phyloP scores from a whole-genome alignment of 2,113 vertebrate species.

The Corythoichthys haematopterus region DNA sequence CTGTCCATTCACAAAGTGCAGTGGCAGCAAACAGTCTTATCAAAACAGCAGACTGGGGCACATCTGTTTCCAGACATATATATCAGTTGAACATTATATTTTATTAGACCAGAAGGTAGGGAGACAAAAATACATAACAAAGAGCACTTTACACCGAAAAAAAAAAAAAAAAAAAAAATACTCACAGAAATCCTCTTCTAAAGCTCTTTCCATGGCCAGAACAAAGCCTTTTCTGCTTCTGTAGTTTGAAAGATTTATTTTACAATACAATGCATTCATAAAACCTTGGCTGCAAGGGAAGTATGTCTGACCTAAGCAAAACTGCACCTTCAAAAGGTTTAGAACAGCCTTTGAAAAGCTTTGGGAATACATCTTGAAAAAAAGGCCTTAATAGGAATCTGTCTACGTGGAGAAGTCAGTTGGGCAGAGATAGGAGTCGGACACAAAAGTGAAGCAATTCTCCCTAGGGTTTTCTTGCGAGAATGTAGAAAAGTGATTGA shows the following conservation, averaged over 20 bases:
- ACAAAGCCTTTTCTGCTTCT: constrained; percentile 37
- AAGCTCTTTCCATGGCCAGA: constrained; percentile 18
- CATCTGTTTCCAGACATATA: constrained; percentile 2
- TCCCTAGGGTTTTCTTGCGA: constrained; percentile 27
- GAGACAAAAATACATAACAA: constrained; percentile 19
- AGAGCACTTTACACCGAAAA: constrained; percentile 10
- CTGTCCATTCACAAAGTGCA: background rate
- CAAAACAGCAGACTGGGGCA: constrained; percentile 16
- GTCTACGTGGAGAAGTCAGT: constrained; percentile 27
- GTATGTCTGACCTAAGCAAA: constrained; percentile 52
- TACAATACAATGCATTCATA: constrained; percentile 34
- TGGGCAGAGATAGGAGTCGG: constrained; percentile 32
- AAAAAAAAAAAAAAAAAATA: constrained; percentile 7
- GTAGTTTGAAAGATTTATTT: constrained; percentile 37
- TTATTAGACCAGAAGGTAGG: background rate
- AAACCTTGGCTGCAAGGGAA: constrained; percentile 32
- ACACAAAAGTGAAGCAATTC: constrained; percentile 41
- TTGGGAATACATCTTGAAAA: constrained; percentile 30
- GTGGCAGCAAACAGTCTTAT: constrained; percentile 13
- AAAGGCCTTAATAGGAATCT: constrained; percentile 45
- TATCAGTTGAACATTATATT: constrained; percentile 10
- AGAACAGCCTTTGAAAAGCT: constrained; percentile 43
- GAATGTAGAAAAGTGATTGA: constrained; percentile 50
- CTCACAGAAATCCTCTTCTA: constrained; percentile 32
- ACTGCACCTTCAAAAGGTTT: constrained; percentile 38